Conservation (phyloP, 2,113 vertebrate genomes). For the Epinephelus moara region DNA sequence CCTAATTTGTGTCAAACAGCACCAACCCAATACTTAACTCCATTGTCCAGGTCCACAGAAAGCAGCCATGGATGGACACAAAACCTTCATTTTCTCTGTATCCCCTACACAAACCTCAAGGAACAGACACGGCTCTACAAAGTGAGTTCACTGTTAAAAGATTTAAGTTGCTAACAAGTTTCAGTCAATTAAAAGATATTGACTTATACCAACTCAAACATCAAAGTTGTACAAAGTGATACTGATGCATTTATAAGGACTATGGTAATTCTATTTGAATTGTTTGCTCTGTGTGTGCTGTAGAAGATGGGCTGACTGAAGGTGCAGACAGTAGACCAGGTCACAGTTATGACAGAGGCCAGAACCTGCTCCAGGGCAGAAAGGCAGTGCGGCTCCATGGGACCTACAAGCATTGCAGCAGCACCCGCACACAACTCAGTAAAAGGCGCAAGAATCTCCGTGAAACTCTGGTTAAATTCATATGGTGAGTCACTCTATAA, state of each 20-base stretch:
- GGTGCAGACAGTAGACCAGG: background rate
- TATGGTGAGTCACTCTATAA: slow-evolving; percentile 26
- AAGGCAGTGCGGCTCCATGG: slow-evolving; percentile 1
- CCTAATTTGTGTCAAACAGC: background rate
- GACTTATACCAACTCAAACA: background rate
- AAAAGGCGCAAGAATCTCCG: slow-evolving; percentile 81
- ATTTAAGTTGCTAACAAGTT: background rate
- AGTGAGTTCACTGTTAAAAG: slow-evolving; percentile 21
- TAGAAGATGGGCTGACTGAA: slow-evolving; percentile 45
- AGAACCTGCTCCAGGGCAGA: slow-evolving; percentile 13
- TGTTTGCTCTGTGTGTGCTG: background rate
- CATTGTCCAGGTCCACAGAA: slow-evolving; percentile 5
- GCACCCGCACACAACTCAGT: slow-evolving; percentile 50
- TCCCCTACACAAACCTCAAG: background rate
- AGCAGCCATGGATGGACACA: slow-evolving; percentile 48
- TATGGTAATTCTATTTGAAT: background rate
- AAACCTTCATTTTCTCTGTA: slow-evolving; percentile 38
- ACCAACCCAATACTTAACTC: background rate
- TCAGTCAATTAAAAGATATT: background rate
- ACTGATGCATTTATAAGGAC: background rate
- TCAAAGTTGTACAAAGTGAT: no score
- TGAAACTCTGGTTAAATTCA: slow-evolving; percentile 81
- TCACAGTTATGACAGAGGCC: slow-evolving; percentile 19
- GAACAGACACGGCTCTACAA: background rate
- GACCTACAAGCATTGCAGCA: slow-evolving; percentile 52